Evolutionary conservation across 2,888 invertebrate genomes (phyloP).

Genomic region (Leptarthrus brevirostris): DNA sequence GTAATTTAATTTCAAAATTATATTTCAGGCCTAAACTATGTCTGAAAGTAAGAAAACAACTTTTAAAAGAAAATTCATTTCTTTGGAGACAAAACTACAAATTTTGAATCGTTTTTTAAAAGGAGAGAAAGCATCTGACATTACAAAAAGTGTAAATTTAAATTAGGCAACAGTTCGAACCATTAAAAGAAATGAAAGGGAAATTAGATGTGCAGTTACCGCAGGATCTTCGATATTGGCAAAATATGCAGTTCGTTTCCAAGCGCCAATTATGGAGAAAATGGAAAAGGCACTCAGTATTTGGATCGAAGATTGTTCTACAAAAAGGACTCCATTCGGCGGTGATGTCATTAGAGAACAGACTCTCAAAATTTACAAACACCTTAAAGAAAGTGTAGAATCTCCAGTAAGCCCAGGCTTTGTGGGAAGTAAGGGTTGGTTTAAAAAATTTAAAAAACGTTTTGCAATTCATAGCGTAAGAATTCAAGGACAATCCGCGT

Average conservation of each 20-base stretch:
- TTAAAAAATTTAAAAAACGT: constrained; percentile 54
- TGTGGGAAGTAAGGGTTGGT: constrained; percentile 55
- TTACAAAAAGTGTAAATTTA: constrained; percentile 56
- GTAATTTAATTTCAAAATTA: neutral
- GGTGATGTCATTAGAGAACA: constrained; percentile 55
- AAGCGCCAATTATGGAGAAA: constrained; percentile 56
- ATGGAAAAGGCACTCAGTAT: constrained; percentile 56
- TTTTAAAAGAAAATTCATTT: constrained; percentile 51
- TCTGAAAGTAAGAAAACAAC: constrained; percentile 41
- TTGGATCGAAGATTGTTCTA: constrained; percentile 55
- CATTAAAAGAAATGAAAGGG: constrained; percentile 55
- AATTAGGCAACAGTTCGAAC: constrained; percentile 57
- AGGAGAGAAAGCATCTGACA: constrained; percentile 52
- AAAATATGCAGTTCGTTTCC: constrained; percentile 41
- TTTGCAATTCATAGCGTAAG: constrained; percentile 53
- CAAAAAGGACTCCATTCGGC: constrained; percentile 54
- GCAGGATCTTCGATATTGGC: constrained; percentile 52
- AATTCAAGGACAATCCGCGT: constrained; percentile 54
- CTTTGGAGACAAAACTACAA: constrained; percentile 48
- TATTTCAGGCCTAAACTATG: neutral
- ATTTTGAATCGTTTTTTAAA: constrained; percentile 55
- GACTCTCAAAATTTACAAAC: constrained; percentile 55
- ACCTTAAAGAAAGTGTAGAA: constrained; percentile 55
- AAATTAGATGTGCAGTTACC: constrained; percentile 53
- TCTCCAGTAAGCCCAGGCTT: constrained; percentile 53